Percentiles rank a stretch among this genome's conserved stretches.
Evolutionary conservation across 2,888 invertebrate genomes (phyloP).

Genomic region (Sicus ferrugineus): DNA sequence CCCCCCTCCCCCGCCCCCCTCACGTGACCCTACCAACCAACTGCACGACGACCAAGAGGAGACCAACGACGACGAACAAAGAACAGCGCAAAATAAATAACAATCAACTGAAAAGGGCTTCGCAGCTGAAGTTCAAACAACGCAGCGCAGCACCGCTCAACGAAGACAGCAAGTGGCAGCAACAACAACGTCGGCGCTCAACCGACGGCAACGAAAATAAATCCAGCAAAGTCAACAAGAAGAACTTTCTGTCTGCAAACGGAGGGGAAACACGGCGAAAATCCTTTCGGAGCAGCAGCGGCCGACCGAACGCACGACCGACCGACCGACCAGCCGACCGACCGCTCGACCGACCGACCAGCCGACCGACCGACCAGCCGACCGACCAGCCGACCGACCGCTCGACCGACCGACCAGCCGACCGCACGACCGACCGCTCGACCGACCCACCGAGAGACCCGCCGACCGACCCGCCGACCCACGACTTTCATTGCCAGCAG

Average conservation of each 20-base stretch:
- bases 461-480: too few relatives aligned
- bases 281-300: neutral
- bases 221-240: neutral
- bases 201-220: neutral
- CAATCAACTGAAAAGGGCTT: constrained; percentile 37
- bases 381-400: too few relatives aligned
- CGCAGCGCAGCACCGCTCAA: neutral
- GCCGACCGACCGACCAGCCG: too few relatives aligned
- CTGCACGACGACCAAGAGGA: too few relatives aligned
- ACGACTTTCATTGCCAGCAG: neutral
- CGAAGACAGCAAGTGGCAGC: neutral
- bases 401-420: too few relatives aligned
- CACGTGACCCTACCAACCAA: too few relatives aligned
- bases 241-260: neutral
- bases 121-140: constrained; percentile 34
- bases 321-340: too few relatives aligned
- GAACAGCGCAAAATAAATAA: constrained; percentile 31
- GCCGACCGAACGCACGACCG: too few relatives aligned
- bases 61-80: neutral
- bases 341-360: too few relatives aligned
- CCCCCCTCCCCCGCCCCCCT: neutral
- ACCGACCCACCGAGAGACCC: too few relatives aligned
- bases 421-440: too few relatives aligned
- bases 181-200: neutral
- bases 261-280: neutral